Evolutionary conservation across 2,113 vertebrate genomes (phyloP).

Genomic region (Nibea coibor): DNA sequence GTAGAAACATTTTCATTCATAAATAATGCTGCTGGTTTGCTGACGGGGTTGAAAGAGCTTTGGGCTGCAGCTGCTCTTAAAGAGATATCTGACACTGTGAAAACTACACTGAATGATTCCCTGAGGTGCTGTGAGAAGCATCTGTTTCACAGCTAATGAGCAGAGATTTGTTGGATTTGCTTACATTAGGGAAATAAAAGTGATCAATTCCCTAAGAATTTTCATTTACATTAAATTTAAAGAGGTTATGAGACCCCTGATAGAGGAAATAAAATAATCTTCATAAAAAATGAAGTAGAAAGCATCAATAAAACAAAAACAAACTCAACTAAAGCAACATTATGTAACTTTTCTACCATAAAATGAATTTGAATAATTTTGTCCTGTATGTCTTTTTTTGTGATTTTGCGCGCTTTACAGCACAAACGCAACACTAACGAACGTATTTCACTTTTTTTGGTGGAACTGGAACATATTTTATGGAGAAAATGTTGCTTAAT

Average conservation of each 20-base stretch:
- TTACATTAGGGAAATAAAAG: neutral
- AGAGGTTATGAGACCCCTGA: too few relatives aligned
- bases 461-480: too few relatives aligned
- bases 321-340: too few relatives aligned
- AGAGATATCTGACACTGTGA: neutral
- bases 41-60: neutral
- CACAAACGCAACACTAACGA: too few relatives aligned
- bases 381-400: too few relatives aligned
- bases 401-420: too few relatives aligned
- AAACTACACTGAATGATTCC: neutral
- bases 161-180: neutral
- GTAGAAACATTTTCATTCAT: neutral
- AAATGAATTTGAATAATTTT: too few relatives aligned
- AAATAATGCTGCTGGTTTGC: neutral
- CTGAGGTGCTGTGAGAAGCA: neutral
- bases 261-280: too few relatives aligned
- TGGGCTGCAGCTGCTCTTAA: neutral
- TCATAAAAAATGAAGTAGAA: too few relatives aligned
- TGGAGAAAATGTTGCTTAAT: too few relatives aligned
- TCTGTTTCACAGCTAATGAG: neutral
- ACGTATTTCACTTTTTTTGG: too few relatives aligned
- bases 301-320: neutral
- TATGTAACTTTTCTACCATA: too few relatives aligned
- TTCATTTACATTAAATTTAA: neutral
- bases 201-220: neutral